These are phyloP conservation scores for Malurus alboscapulatus DNA, from an alignment of 2,113 vertebrate genomes.

Conservation along the genomic window DNA sequence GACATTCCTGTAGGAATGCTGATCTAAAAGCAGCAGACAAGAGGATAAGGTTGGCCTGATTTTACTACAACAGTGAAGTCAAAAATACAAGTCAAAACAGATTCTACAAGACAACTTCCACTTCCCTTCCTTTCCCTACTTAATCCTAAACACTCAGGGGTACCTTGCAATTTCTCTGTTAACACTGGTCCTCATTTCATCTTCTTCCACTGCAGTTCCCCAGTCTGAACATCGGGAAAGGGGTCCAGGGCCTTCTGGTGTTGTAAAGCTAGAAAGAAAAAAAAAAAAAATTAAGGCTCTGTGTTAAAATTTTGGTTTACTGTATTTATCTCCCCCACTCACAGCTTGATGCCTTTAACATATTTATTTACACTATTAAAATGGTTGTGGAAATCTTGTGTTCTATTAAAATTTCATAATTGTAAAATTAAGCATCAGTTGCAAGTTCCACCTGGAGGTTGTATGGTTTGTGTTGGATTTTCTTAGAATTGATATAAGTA, in stretches of 20 bases:
- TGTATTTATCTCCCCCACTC: not conserved
- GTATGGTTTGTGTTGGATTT: not conserved
- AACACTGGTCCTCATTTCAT: slow-evolving; percentile 85
- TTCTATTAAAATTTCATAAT: not conserved
- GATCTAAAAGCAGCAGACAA: not conserved
- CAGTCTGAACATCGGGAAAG: slow-evolving; percentile 83
- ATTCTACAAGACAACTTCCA: not conserved
- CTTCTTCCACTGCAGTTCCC: slow-evolving; percentile 89
- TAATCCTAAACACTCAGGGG: not conserved
- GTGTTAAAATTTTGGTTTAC: not conserved
- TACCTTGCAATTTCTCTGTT: slow-evolving; percentile 90
- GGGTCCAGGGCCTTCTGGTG: slow-evolving; percentile 85
- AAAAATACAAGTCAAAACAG: not conserved
- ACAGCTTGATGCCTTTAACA: not conserved
- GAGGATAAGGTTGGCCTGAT: not conserved
- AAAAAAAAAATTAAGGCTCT: not conserved
- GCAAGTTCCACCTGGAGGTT: not conserved
- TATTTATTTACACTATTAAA: not conserved
- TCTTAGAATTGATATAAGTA: not conserved
- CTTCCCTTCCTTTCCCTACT: not conserved
- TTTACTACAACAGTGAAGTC: not conserved
- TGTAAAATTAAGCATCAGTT: not conserved
- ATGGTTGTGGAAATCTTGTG: not conserved
- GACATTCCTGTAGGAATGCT: not conserved
- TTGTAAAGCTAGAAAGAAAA: slow-evolving; percentile 83